phyloP scores from a whole-genome alignment of 2,797 vertebrate species.

The Brotula barbata region DNA sequence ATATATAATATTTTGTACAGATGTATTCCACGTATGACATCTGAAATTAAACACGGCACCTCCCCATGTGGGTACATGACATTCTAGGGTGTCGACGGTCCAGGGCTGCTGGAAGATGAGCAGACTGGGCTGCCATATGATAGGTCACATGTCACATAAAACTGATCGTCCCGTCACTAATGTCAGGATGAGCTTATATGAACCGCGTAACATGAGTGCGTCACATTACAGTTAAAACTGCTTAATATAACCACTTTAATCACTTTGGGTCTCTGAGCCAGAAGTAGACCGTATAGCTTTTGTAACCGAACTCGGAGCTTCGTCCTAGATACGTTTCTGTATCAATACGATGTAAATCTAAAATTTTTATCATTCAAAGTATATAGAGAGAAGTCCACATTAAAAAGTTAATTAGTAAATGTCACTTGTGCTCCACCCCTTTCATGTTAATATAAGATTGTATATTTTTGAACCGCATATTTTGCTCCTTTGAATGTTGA shows the following conservation, averaged over 20 bases:
- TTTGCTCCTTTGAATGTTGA: neutral
- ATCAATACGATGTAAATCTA: too few relatives aligned
- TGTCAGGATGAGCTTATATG: constrained; percentile 64
- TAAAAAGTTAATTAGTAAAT: too few relatives aligned
- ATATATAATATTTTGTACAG: constrained; percentile 39
- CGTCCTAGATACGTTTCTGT: too few relatives aligned
- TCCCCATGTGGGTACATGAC: constrained; percentile 33
- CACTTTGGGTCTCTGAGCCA: neutral
- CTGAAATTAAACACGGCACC: constrained; percentile 32
- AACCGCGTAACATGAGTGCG: constrained; percentile 44
- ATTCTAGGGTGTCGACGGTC: constrained; percentile 45
- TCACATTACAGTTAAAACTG: constrained; percentile 3
- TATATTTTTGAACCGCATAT: too few relatives aligned
- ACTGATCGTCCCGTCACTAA: constrained; percentile 51
- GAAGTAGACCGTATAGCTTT: neutral
- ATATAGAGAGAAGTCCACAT: too few relatives aligned
- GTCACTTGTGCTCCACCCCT: too few relatives aligned
- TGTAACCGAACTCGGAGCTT: too few relatives aligned
- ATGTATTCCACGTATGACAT: constrained; percentile 31
- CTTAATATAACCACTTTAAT: constrained; percentile 8
- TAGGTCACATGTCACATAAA: constrained; percentile 69
- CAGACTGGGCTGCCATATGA: constrained; percentile 60
- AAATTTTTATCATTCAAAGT: too few relatives aligned
- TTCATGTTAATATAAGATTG: too few relatives aligned
- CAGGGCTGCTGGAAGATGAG: constrained; percentile 56